These are phyloP conservation scores for Andrena hattorfiana DNA, from an alignment of 2,888 invertebrate genomes.

Conservation along the genomic window DNA sequence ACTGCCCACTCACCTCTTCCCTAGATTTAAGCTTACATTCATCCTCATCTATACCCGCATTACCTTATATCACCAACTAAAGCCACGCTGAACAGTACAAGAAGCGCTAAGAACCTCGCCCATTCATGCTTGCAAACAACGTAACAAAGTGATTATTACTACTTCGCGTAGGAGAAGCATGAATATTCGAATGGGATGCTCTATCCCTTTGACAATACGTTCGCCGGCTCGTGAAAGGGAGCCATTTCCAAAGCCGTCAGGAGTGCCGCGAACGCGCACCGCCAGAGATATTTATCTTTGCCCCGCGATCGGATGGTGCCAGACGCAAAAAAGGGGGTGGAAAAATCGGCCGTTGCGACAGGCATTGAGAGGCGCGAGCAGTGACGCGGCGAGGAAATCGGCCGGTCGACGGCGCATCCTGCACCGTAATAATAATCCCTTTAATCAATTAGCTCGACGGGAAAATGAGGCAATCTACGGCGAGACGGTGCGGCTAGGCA, in stretches of 20 bases:
- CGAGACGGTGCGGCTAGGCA: constrained; percentile 43
- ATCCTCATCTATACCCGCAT: no score
- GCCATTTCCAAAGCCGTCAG: constrained; percentile 13
- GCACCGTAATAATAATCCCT: constrained; percentile 70
- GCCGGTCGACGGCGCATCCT: constrained; percentile 47
- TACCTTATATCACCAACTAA: no score
- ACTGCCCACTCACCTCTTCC: no score
- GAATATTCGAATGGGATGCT: neutral
- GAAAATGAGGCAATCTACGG: constrained; percentile 62
- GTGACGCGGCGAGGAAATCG: constrained; percentile 54
- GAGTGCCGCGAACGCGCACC: neutral
- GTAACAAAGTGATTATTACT: no score
- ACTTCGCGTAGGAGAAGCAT: neutral
- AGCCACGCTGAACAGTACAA: no score
- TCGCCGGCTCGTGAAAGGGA: neutral
- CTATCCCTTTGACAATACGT: neutral
- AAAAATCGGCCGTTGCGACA: constrained; percentile 60
- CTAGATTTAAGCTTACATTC: no score
- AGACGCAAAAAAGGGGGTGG: constrained; percentile 36
- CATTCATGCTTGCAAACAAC: no score
- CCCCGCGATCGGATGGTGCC: neutral
- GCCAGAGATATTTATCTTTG: constrained; percentile 21
- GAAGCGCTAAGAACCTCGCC: no score
- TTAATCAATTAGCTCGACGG: constrained; percentile 77
- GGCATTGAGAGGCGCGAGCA: constrained; percentile 29